phyloP scores from a whole-genome alignment of 37 sponge, comb jelly and placozoan species.

The Spongilla lacustris region DNA sequence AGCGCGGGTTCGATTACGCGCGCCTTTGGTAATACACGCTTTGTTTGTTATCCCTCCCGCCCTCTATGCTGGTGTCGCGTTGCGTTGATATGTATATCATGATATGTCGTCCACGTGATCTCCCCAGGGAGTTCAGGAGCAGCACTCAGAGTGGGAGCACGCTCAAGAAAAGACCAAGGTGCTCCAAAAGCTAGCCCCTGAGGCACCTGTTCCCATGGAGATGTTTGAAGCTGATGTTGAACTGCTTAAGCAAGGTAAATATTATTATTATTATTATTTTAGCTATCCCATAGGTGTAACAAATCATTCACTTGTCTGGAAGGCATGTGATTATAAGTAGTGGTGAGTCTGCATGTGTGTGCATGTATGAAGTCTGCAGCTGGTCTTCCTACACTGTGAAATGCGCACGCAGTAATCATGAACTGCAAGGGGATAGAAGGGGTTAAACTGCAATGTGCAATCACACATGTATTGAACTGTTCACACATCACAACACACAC shows the following conservation, averaged over 20 bases:
- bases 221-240: slow-evolving; percentile 63
- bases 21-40: too few relatives aligned
- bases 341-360: background rate
- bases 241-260: slow-evolving; percentile 60
- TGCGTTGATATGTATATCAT: too few relatives aligned
- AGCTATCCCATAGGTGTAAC: background rate
- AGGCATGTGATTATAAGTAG: too few relatives aligned
- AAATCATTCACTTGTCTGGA: too few relatives aligned
- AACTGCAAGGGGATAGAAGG: too few relatives aligned
- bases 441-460: background rate
- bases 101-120: too few relatives aligned
- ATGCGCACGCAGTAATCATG: too few relatives aligned
- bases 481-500: background rate
- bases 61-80: too few relatives aligned
- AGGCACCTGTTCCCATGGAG: slow-evolving; percentile 68
- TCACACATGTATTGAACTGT: background rate
- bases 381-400: too few relatives aligned
- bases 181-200: slow-evolving; percentile 61
- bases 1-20: too few relatives aligned
- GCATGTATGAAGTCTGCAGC: background rate
- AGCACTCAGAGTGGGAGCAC: slow-evolving; percentile 68
- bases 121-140: slow-evolving; percentile 48
- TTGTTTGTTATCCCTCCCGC: too few relatives aligned
- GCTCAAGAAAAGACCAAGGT: slow-evolving; percentile 67
- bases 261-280: too few relatives aligned